Conservation (phyloP, 2,797 vertebrate genomes). For the Sus cebifrons region DNA sequence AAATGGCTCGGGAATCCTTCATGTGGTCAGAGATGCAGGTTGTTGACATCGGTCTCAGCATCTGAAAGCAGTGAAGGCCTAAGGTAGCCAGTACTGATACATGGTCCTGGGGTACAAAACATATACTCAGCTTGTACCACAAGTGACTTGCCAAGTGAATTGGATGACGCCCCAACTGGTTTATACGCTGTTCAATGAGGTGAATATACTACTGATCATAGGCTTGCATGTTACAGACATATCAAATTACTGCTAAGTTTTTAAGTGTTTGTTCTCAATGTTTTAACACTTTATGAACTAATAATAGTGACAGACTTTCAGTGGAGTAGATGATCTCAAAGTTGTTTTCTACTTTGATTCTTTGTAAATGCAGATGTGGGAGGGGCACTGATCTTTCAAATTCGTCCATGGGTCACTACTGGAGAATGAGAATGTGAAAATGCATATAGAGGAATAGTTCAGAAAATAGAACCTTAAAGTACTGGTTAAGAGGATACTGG, state of each 20-base stretch:
- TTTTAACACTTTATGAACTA: constrained; percentile 4
- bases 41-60: neutral
- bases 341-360: neutral
- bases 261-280: constrained; percentile 10
- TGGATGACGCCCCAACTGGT: neutral
- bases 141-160: neutral
- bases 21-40: neutral
- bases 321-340: neutral
- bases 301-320: neutral
- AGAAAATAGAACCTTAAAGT: neutral
- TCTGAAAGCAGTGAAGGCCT: neutral
- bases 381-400: neutral
- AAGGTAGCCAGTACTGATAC: neutral
- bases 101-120: neutral
- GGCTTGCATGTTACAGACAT: neutral
- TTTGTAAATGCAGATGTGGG: neutral
- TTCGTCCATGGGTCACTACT: neutral
- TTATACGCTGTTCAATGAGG: neutral
- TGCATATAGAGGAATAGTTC: neutral
- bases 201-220: neutral
- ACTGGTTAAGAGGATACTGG: neutral
- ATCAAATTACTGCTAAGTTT: neutral
- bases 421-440: neutral
- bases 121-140: neutral
- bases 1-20: neutral